A percentile compares a stretch with the other conserved stretches of the same genome.
These are phyloP conservation scores for Sceloporus undulatus DNA, from an alignment of 2,113 vertebrate species.

Conservation along the genomic window DNA sequence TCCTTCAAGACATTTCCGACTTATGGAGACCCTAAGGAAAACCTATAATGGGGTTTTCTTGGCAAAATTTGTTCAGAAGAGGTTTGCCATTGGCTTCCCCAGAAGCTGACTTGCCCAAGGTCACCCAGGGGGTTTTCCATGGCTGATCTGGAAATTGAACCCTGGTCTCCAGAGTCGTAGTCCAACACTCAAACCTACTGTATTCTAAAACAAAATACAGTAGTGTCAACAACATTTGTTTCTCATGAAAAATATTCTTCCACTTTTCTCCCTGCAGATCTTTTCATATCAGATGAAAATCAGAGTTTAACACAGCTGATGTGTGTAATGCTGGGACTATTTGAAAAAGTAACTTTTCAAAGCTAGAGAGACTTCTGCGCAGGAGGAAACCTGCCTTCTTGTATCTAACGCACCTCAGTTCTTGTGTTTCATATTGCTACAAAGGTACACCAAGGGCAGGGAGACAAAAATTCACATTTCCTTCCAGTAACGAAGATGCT, in stretches of 20 bases:
- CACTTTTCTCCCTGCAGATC: not conserved
- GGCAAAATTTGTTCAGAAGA: too few species aligned
- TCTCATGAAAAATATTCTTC: not conserved
- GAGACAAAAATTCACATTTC: not conserved
- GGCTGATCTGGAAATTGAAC: too few species aligned
- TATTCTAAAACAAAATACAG: slow-evolving; percentile 35
- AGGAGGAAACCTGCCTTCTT: not conserved
- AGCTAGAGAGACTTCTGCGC: not conserved
- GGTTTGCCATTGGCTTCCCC: too few species aligned
- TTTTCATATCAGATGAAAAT: not conserved
- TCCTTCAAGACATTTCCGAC: too few species aligned
- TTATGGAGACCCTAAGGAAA: too few species aligned
- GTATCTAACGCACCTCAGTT: not conserved
- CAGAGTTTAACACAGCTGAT: not conserved
- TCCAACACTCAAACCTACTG: too few species aligned
- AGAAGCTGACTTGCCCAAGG: too few species aligned
- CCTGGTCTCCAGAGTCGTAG: too few species aligned
- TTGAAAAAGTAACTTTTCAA: not conserved
- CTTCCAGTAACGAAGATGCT: not conserved
- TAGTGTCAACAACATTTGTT: slow-evolving; percentile 37
- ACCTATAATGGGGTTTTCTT: too few species aligned
- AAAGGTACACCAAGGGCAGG: slow-evolving; percentile 2
- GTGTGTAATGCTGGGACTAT: too few species aligned
- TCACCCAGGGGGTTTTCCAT: too few species aligned
- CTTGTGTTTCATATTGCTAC: slow-evolving; percentile 26